A percentile compares a stretch with the other conserved stretches of the same genome.
Evolutionary conservation across 2,888 invertebrate genomes (phyloP).

Genomic region (Lithophane leautieri): DNA sequence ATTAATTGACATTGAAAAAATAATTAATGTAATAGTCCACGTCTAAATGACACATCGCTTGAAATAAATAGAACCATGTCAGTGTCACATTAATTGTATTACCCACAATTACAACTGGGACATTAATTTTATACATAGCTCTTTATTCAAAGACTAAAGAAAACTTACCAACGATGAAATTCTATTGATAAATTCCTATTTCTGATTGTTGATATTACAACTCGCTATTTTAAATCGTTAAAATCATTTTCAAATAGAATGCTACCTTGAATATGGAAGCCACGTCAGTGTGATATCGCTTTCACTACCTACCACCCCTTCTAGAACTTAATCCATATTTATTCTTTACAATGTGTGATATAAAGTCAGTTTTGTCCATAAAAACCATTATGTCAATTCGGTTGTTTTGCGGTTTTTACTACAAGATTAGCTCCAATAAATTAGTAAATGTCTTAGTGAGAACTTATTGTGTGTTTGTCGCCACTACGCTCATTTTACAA

Average conservation of each 20-base stretch:
- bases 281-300: conserved; percentile 8
- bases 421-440: not conserved
- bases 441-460: not conserved
- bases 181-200: not conserved
- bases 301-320: not conserved
- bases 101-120: too few species aligned
- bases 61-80: too few species aligned
- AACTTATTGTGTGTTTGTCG: conserved; percentile 8
- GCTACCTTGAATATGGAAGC: not conserved
- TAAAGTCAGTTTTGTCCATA: not conserved
- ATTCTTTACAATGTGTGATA: not conserved
- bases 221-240: too few species aligned
- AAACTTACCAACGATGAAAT: too few species aligned
- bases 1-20: too few species aligned
- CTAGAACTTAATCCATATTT: not conserved
- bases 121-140: too few species aligned
- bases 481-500: not conserved
- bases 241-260: conserved; percentile 7
- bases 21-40: too few species aligned
- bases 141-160: too few species aligned
- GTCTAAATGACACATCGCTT: too few species aligned
- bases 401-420: conserved; percentile 15
- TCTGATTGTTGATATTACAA: not conserved
- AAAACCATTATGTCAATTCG: conserved; percentile 4
- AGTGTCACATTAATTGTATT: too few species aligned